Evolutionary conservation across 2,888 invertebrate species (phyloP), one percentile per base, ranked within the genome.

Genomic region (Augochlorella aurata): DNA sequence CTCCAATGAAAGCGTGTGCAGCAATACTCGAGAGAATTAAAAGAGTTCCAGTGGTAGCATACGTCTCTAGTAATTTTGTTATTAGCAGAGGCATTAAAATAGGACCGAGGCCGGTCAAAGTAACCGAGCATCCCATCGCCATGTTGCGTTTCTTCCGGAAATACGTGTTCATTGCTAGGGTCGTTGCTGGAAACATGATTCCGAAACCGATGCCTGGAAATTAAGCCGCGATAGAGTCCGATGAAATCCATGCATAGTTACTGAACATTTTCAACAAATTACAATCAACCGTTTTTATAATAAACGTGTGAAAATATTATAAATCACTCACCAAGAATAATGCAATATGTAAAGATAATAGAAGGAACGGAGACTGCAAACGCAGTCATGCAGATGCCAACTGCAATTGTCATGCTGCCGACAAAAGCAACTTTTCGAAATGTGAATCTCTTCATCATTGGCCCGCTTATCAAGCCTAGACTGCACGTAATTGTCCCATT

Each of bases 81-180:
- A 94, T 94, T 47, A 95, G 81, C 74, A 94, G 92, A 0, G 95
- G 95, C 94, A 94, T 94, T 52, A 94, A 85, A 52, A 95, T 94
- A 0, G 94, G 94, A 0, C 94, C 94, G 44, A 95, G 83, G 49
- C 94, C 94, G 2, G 94, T 94, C 52, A 94, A 91, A 9, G 95
- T 94, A 67, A 94, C 93, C 14, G 94, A 93, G 29, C 94, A 89
- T 58, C 94, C 94, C 86, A 94, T 93, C 2, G 95, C 95, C 74
- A 94, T 84, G 47, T 94, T 94, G 68, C 95, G 92, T 86, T 93
- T 93, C 87, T 94, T 93, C 70, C 93, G 93, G 88, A 95, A 95
- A 82, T 95, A 95, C 2, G 94, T 93, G 83, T 94, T 94, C 49
- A 94, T 90, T 0, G 94, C 94, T 68, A 95, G 88, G 82, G 93